phyloP scores from a whole-genome alignment of 1,140 invertebrate species.

The Acyrthosiphon pisum region DNA sequence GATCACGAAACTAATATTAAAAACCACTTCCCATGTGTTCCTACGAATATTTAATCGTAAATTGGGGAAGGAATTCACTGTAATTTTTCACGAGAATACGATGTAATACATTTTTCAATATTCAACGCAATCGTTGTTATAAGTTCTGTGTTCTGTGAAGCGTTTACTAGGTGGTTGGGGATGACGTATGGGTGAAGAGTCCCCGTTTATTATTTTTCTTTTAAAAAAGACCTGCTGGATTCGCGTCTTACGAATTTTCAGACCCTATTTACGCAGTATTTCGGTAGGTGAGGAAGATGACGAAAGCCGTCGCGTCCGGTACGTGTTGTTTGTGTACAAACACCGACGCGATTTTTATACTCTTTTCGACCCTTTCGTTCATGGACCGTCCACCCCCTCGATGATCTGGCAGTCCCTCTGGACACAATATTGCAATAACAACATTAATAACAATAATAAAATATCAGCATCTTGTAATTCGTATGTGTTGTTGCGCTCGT shows the following conservation, averaged over 20 bases:
- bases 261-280: background rate
- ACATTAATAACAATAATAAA: background rate
- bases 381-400: background rate
- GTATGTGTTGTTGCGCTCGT: background rate
- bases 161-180: background rate
- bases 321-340: constrained; percentile 31
- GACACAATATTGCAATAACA: background rate
- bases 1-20: background rate
- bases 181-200: background rate
- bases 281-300: background rate
- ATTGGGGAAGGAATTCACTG: background rate
- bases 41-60: background rate
- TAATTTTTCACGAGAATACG: background rate
- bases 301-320: background rate
- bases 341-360: background rate
- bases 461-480: background rate
- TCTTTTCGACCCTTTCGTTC: background rate
- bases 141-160: background rate
- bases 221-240: background rate
- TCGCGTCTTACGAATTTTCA: background rate
- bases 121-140: background rate
- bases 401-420: background rate
- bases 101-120: background rate
- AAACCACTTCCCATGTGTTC: background rate
- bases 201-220: background rate